Conservation (phyloP, 37 sponge, comb jelly and placozoan genomes). For the Sycon ciliatum region DNA sequence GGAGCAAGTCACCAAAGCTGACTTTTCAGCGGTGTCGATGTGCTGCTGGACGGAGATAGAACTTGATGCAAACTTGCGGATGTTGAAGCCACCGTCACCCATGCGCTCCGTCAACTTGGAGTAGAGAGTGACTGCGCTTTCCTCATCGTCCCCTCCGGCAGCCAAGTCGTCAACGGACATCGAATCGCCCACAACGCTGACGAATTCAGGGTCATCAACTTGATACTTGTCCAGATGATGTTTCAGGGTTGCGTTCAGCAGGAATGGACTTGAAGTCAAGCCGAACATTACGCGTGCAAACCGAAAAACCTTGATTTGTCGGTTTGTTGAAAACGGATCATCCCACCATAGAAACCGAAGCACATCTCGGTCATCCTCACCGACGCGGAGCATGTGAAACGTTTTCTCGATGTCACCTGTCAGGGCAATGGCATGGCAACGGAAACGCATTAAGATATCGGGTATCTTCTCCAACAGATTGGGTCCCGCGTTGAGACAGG, state of each 20-base stretch:
- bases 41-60: slow-evolving; percentile 5
- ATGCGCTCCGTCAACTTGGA: not conserved
- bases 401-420: slow-evolving; percentile 45
- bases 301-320: slow-evolving; percentile 15
- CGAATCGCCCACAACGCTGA: slow-evolving; percentile 17
- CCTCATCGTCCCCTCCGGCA: not conserved
- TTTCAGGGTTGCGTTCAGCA: too few species aligned
- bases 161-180: not conserved
- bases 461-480: too few species aligned
- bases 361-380: slow-evolving; percentile 28
- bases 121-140: not conserved
- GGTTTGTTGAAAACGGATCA: slow-evolving; percentile 13
- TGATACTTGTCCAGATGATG: too few species aligned
- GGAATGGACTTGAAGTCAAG: too few species aligned
- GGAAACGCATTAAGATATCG: slow-evolving; percentile 35
- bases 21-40: slow-evolving; percentile 10
- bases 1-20: too few species aligned
- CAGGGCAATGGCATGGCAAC: slow-evolving; percentile 21
- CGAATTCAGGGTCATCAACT: not conserved
- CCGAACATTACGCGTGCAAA: slow-evolving; percentile 37
- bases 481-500: too few species aligned
- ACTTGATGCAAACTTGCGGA: slow-evolving; percentile 29
- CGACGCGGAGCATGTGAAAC: slow-evolving; percentile 37
- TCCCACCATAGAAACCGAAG: slow-evolving; percentile 47
- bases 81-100: slow-evolving; percentile 1